phyloP scores from a whole-genome alignment of 1,140 invertebrate genomes.

The Heliconius himera region DNA sequence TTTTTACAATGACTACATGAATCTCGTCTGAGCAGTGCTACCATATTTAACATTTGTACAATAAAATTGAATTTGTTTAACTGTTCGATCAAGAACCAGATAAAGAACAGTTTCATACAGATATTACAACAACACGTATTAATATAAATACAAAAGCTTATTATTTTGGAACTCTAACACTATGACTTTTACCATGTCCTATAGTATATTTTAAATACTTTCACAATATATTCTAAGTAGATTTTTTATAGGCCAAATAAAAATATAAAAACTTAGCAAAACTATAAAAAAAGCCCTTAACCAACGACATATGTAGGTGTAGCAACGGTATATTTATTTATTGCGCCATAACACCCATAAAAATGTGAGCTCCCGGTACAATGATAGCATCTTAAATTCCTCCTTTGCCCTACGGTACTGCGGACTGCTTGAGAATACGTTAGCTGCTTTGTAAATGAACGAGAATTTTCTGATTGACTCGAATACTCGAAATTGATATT shows the following conservation, averaged over 20 bases:
- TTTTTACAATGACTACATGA: too few species aligned
- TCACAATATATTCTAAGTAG: too few species aligned
- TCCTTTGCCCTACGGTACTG: conserved; percentile 41
- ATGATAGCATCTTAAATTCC: conserved; percentile 77
- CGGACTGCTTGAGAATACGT: conserved; percentile 57
- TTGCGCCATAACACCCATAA: conserved; percentile 77
- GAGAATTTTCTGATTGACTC: conserved; percentile 61
- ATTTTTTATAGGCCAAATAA: neutral
- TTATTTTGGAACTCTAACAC: too few species aligned
- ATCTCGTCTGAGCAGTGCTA: too few species aligned
- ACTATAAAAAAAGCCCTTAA: conserved; percentile 50
- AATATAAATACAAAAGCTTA: too few species aligned
- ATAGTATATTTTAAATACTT: too few species aligned
- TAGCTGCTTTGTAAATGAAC: conserved; percentile 68
- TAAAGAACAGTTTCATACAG: too few species aligned
- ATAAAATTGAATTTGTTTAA: too few species aligned
- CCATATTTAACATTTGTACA: too few species aligned
- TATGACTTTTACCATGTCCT: too few species aligned
- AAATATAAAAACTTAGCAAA: conserved; percentile 48
- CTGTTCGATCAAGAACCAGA: too few species aligned
- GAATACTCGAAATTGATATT: conserved; percentile 68
- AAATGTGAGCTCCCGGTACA: conserved; percentile 69
- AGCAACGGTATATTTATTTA: conserved; percentile 78
- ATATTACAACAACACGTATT: too few species aligned
- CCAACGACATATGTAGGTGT: conserved; percentile 74